Evolutionary conservation across 2,888 invertebrate genomes (phyloP), one percentile per base, ranked within the genome.

Genomic region (Therioaphis trifolii): DNA sequence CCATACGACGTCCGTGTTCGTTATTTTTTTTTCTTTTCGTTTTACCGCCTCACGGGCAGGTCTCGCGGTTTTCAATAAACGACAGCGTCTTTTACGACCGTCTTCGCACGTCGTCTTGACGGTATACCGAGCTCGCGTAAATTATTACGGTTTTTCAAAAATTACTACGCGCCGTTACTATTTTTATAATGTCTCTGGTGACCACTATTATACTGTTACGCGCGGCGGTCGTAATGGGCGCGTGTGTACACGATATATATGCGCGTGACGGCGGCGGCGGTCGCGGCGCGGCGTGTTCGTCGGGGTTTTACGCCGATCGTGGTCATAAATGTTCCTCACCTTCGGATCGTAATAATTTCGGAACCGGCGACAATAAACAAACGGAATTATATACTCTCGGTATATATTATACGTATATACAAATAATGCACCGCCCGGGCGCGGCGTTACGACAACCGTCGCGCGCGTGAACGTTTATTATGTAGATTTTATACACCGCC

Each of bases 61-160:
- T n/a, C n/a, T n/a, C n/a, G n/a, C n/a, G n/a, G n/a, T n/a, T 21
- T 43, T 43, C 68, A 12, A 68, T 24, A 69, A 69, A 69, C 15
- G 14, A 24, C 7, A 24, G 5, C n/a, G n/a, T 40, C 21, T 43
- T 69, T 43, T 69, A 43, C 21, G 35, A 27, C 5, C 27, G 12
- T 14, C 9, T 9, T 21, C 43, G 43, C 43, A n/a, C 11, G n/a
- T 5, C 3, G 4, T 35, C n/a, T 18, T 66, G 40, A 43, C 15
- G 18, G 68, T 40, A 68, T 11, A 21, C 11, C 21, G 18, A 35
- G 40, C 18, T 0, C 4, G 18, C 18, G 43, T 55, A 35, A 18
- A 52, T 11, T 61, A 76, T 61, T 76, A 27, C 9, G n/a, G 43
- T 43, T 46, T 76, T 76, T n/a, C 4, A 55, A 74, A 35, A 75